Evolutionary conservation across 2,888 invertebrate species (phyloP), one percentile per base, ranked within the genome.

Genomic region (Caradrina kadenii): DNA sequence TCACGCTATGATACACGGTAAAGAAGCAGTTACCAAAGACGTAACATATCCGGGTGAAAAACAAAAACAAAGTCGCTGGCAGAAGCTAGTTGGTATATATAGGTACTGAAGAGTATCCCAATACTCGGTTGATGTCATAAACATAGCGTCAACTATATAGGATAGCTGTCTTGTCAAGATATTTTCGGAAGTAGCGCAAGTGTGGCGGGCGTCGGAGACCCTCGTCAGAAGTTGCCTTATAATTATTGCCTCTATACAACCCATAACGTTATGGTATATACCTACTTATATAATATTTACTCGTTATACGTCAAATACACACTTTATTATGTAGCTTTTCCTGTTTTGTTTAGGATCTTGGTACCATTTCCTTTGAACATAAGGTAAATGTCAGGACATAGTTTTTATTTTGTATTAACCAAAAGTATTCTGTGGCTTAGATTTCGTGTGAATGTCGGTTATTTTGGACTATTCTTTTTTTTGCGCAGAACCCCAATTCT

Each of bases 171-270:
- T 78, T 80, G 76, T 71, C 83, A 73, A 80, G 87, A 86, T 81
- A 82, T 83, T 79, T 88, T 85, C 80, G 80, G 80, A 84, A 84
- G 80, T 84, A 83, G 80, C 88, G 79, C 91, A 90, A 90, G 92
- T 93, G 93, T 87, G 82, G 75, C 82, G 79, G 91, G 90, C 92
- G 82, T 86, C 79, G 81, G 85, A 82, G 90, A 93, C 93, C 93
- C 93, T 93, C 90, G 92, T 93, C 93, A 93, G 73, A 76, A 80
- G 77, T 84, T 86, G 80, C 85, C 84, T 88, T 85, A 87, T 90
- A 89, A 90, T 90, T 89, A 90, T 87, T 84, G 79, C 82, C 80
- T 82, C 71, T 76, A 82, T 85, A 73, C 48, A 67, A 58, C 53
- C 64, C 53, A 61, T 66, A 71, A 45, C 54, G 49, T 58, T 50